Conservation (phyloP, 37 sponge, comb jelly and placozoan genomes). For the Aplysina aerophoba region DNA sequence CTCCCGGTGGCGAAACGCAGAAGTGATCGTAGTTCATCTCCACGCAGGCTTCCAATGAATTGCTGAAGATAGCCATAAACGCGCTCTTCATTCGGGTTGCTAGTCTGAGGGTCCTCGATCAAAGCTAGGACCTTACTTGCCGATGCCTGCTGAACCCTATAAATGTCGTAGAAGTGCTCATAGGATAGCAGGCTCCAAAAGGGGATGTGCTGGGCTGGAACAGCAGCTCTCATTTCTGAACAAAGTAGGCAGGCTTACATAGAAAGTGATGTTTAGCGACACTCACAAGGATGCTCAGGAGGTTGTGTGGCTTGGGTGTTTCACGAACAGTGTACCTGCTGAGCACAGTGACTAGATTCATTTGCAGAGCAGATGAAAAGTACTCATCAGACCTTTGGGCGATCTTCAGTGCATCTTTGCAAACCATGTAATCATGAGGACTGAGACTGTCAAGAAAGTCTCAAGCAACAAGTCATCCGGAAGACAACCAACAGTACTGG, state of each 20-base stretch:
- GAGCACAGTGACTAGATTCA: neutral
- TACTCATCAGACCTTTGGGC: neutral
- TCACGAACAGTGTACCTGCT: slow-evolving; percentile 30
- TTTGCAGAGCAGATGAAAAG: neutral
- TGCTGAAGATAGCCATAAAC: slow-evolving; percentile 21
- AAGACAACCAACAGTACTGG: neutral
- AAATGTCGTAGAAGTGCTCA: too few relatives aligned
- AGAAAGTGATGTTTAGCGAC: slow-evolving; percentile 29
- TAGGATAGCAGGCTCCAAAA: too few relatives aligned
- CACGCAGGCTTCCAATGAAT: slow-evolving; percentile 26
- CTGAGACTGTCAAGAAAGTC: too few relatives aligned
- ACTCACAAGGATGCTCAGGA: neutral
- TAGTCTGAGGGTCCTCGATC: neutral
- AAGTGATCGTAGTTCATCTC: slow-evolving; percentile 25
- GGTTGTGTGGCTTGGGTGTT: slow-evolving; percentile 25
- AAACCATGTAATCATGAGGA: too few relatives aligned
- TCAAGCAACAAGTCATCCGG: neutral
- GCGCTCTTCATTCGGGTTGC: slow-evolving; percentile 4
- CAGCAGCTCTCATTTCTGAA: neutral
- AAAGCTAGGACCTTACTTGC: slow-evolving; percentile 18
- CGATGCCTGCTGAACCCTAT: too few relatives aligned
- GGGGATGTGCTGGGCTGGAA: neutral
- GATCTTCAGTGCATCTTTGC: too few relatives aligned
- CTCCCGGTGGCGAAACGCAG: slow-evolving; percentile 39
- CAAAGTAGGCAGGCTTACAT: slow-evolving; percentile 35